These are phyloP conservation scores for Rhynchomys soricoides DNA, from an alignment of 2,113 vertebrate genomes.

Conservation along the genomic window DNA sequence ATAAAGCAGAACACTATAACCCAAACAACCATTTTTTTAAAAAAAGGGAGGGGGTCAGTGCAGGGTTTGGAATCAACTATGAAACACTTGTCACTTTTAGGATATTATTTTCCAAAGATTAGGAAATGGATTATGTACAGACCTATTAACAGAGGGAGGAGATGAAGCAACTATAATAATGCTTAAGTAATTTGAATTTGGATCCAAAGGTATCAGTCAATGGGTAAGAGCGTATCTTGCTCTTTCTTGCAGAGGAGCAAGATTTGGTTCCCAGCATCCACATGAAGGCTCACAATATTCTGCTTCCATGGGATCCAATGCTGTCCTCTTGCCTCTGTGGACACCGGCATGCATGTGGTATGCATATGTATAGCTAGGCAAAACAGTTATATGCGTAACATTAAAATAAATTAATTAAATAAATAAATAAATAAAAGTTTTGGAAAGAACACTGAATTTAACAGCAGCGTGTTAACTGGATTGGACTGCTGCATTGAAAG, in stretches of 20 bases:
- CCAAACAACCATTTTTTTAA: not conserved
- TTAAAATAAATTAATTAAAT: not conserved
- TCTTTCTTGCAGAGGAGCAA: not conserved
- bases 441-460: not conserved
- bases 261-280: not conserved
- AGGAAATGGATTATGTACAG: not conserved
- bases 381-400: not conserved
- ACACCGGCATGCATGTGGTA: not conserved
- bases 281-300: not conserved
- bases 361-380: not conserved
- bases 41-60: no score
- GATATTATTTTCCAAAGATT: not conserved
- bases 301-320: not conserved
- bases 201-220: not conserved
- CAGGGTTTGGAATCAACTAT: not conserved
- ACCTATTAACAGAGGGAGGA: not conserved
- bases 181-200: not conserved
- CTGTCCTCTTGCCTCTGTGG: not conserved
- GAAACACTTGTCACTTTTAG: not conserved
- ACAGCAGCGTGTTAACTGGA: not conserved
- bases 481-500: not conserved
- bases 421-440: no score
- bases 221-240: not conserved
- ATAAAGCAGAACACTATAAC: not conserved
- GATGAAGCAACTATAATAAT: conserved; percentile 29